A percentile compares a stretch with the other conserved stretches of the same genome.
Evolutionary conservation across 2,888 invertebrate genomes (phyloP).

Genomic region (Agriopis leucophaearia): DNA sequence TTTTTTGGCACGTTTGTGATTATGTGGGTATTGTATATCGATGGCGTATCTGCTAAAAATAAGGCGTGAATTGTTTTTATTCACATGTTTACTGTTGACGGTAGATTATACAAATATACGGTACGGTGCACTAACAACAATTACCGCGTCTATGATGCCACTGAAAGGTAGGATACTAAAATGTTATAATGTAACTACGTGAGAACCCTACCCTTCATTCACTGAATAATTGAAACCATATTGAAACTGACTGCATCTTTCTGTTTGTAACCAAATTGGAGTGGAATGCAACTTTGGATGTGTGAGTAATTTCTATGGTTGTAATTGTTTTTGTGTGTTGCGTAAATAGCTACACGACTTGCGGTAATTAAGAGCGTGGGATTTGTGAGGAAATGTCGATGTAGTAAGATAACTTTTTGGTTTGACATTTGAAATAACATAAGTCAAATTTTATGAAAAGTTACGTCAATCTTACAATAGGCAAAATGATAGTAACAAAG

Average conservation of each 20-base stretch:
- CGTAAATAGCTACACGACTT: conserved; percentile 29
- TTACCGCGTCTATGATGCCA: too few species aligned
- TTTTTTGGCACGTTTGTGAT: too few species aligned
- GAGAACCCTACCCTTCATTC: conserved; percentile 28
- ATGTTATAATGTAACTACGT: not conserved
- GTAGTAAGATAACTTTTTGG: conserved; percentile 22
- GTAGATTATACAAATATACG: too few species aligned
- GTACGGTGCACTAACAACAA: too few species aligned
- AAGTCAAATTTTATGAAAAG: not conserved
- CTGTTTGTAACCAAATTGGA: conserved; percentile 31
- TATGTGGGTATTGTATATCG: too few species aligned
- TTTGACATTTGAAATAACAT: not conserved
- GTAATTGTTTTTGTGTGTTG: conserved; percentile 29
- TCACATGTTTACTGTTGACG: too few species aligned
- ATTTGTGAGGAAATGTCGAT: conserved; percentile 38
- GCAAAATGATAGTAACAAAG: not conserved
- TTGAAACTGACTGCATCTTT: conserved; percentile 28
- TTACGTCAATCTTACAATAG: not conserved
- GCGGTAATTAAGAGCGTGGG: conserved; percentile 43
- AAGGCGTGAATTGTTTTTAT: too few species aligned
- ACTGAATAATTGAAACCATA: conserved; percentile 29
- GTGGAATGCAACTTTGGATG: conserved; percentile 31
- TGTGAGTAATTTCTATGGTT: conserved; percentile 22
- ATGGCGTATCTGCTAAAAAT: too few species aligned
- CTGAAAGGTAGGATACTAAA: too few species aligned